These are phyloP conservation scores for Motacilla tschutschensis DNA, from an alignment of 2,113 vertebrate species.

Conservation along the genomic window DNA sequence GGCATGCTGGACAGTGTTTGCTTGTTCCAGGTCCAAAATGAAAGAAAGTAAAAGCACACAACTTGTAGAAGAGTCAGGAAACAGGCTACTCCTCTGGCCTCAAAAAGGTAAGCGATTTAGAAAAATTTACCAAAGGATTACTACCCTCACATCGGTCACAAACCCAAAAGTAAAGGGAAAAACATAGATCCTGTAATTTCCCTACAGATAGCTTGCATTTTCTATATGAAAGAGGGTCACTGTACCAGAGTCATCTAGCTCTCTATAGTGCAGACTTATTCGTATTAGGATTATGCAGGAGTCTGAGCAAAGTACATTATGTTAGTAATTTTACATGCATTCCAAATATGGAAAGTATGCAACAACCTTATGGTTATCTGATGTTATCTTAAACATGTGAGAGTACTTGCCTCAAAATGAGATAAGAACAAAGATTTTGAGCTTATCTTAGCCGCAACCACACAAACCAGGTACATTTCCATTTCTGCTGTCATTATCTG, in stretches of 20 bases:
- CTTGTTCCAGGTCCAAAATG: background rate
- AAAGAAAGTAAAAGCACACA: background rate
- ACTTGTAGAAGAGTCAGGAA: background rate
- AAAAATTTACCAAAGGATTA: background rate
- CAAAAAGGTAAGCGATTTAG: accelerated
- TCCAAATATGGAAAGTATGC: background rate
- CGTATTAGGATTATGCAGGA: background rate
- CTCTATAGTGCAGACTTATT: background rate
- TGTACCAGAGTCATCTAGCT: background rate
- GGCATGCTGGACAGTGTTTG: background rate
- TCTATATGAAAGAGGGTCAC: background rate
- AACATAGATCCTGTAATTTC: background rate
- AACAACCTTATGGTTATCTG: background rate
- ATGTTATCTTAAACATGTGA: background rate
- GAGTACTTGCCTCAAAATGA: background rate
- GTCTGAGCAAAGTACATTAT: background rate
- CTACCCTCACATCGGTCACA: background rate
- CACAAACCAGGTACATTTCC: background rate
- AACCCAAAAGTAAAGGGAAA: background rate
- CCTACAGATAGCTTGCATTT: background rate
- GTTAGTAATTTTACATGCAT: background rate
- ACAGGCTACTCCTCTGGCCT: background rate
- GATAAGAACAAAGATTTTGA: background rate
- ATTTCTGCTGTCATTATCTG: background rate
- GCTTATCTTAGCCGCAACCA: background rate